phyloP scores from a whole-genome alignment of 2,113 vertebrate species.

The Axis porcinus region DNA sequence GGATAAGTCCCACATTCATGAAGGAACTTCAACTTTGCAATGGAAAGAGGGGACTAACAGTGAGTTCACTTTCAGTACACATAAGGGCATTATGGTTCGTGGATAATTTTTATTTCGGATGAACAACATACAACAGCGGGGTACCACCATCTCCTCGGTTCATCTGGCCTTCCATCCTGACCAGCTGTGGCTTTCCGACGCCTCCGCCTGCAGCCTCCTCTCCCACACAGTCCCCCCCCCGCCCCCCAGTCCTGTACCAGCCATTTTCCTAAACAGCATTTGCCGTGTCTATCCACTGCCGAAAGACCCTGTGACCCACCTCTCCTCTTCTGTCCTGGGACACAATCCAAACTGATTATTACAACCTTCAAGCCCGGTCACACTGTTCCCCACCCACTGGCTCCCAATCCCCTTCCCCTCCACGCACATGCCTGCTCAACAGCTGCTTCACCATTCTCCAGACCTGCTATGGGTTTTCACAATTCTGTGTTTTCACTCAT shows the following conservation, averaged over 20 bases:
- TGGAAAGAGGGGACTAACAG: not conserved
- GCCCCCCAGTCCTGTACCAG: not conserved
- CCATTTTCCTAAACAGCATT: not conserved
- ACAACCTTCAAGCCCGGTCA: not conserved
- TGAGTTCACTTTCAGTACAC: not conserved
- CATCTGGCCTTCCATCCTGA: not conserved
- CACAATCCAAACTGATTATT: not conserved
- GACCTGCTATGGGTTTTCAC: not conserved
- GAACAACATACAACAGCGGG: not conserved
- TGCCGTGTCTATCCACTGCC: not conserved
- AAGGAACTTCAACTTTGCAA: not conserved
- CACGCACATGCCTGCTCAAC: not conserved
- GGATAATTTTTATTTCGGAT: not conserved
- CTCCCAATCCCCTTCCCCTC: not conserved
- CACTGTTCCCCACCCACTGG: fast-evolving
- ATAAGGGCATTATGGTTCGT: not conserved
- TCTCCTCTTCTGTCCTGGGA: not conserved
- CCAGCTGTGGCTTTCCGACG: fast-evolving
- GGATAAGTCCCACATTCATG: not conserved
- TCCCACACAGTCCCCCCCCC: not conserved
- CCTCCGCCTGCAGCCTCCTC: not conserved
- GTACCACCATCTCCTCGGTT: not conserved
- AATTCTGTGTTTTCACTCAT: not conserved
- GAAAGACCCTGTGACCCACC: not conserved
- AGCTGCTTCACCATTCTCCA: not conserved